Evolutionary conservation across 2,888 invertebrate genomes (phyloP).

Genomic region (Drosophila longiperda): DNA sequence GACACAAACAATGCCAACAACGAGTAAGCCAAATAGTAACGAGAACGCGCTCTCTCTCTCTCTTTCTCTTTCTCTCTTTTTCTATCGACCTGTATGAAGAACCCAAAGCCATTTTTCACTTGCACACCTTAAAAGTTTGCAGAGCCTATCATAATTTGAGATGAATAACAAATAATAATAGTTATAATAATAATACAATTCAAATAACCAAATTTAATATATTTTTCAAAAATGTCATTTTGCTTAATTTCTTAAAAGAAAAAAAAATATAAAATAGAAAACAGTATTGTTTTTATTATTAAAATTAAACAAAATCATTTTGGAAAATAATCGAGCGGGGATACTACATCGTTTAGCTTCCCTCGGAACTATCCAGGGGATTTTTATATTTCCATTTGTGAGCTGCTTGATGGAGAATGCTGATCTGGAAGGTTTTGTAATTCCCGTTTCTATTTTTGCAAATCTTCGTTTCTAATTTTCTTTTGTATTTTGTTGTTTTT

Average conservation of each 20-base stretch:
- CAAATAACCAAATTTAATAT: too few relatives aligned
- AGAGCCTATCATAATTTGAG: not conserved
- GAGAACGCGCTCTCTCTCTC: not conserved
- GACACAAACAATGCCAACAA: conserved; percentile 46
- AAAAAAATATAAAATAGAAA: not conserved
- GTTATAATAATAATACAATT: too few relatives aligned
- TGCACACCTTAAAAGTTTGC: conserved; percentile 1
- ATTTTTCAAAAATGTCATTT: not conserved
- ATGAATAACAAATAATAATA: not conserved
- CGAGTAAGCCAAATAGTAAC: conserved; percentile 24
- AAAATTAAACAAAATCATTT: not conserved
- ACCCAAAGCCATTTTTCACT: not conserved
- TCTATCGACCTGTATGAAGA: not conserved
- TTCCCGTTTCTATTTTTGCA: not conserved
- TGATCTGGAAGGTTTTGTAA: not conserved
- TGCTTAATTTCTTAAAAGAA: not conserved
- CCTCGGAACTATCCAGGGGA: too few relatives aligned
- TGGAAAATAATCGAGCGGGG: not conserved
- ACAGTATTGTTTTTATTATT: not conserved
- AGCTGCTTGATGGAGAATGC: not conserved
- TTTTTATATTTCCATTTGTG: not conserved
- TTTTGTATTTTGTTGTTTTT: too few relatives aligned
- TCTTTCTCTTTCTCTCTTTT: not conserved
- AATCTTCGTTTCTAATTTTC: too few relatives aligned
- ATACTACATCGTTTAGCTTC: too few relatives aligned